Conservation (phyloP, 2,113 vertebrate genomes). For the Rhombomys opimus region DNA sequence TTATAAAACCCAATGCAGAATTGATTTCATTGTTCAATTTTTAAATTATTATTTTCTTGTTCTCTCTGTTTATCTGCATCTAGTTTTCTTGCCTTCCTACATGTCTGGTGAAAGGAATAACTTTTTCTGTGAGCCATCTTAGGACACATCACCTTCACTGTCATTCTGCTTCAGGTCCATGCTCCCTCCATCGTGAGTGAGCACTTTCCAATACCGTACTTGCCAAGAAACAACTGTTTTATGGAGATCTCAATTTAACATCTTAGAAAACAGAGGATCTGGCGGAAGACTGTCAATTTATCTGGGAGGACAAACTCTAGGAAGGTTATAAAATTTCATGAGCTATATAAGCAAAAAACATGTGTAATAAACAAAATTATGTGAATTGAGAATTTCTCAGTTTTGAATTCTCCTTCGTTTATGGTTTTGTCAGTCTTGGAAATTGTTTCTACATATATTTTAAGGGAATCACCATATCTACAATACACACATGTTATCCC, state of each 20-base stretch:
- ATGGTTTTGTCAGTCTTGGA: not conserved
- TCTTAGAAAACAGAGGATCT: conserved; percentile 57
- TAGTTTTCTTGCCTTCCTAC: not conserved
- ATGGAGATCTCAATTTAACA: conserved; percentile 72
- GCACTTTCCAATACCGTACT: conserved; percentile 67
- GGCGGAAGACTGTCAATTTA: conserved; percentile 35
- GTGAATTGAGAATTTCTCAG: not conserved
- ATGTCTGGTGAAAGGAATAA: not conserved
- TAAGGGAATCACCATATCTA: not conserved
- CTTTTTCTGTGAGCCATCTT: conserved; percentile 30
- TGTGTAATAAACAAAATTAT: not conserved
- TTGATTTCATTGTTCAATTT: not conserved
- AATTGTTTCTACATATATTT: not conserved
- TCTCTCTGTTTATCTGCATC: not conserved
- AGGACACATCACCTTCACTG: not conserved
- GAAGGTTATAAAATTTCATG: not conserved
- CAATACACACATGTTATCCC: not conserved
- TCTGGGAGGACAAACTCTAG: conserved; percentile 63
- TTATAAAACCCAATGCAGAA: not conserved
- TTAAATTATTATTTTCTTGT: not conserved
- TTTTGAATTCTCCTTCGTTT: not conserved
- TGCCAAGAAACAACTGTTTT: conserved; percentile 78
- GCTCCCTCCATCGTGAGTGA: conserved; percentile 75
- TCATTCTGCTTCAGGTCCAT: conserved; percentile 25
- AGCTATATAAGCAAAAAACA: not conserved